Base-by-base conservation (phyloP, 2,113 vertebrate species). In the Pterophyllum scalare region DNA sequence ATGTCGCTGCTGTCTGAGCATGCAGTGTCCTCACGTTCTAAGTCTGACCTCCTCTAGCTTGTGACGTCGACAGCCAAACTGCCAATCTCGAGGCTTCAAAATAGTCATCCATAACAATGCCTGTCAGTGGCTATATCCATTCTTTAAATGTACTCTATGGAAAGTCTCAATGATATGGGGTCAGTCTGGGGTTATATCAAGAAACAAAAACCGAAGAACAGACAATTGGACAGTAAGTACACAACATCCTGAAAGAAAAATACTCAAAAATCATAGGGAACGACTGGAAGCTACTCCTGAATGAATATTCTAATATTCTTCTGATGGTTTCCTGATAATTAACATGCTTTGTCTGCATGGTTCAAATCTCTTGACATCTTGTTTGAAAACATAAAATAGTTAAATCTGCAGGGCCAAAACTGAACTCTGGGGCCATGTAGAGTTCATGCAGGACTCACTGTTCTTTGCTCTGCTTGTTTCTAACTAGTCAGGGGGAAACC, bases 401-500 rank as follows among this genome's bases (percentile, higher is more conserved):
- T 17, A 24, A 43, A 65, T 67, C 24, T 28, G 3, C 14, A 58
- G 61, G 38, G 20, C 35, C 31, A 20, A n/a, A 67, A 46, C n/a
- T 76, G 14, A 84, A 65, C 76, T 62, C 80, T 81, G 35, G 61
- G 52, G 52, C 28, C 2, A 59, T 65, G 70, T 46, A 8, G 19
- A 79, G 11, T 22, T 28, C 70, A 52, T 38, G 43, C 87, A 58
- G 78, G 46, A 40, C 79, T 81, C 61, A 82, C 59, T 61, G 64
- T 78, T 88, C 80, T 46, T 59, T 89, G 88, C 70, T 90, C 90
- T 54, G 90, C 79, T 92, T 88, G 61, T 89, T 81, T 93, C 84
- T 59, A 81, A 91, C 78, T 31, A 83, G 80, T 82, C 87, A 86
- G 70, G 89, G 91, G 91, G 87, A 91, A 88, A 88, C 90, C 93